A percentile compares a stretch with the other conserved stretches of the same genome.
These are phyloP conservation scores for Manis crassicaudata DNA, from an alignment of 2,797 vertebrate genomes.

Conservation along the genomic window DNA sequence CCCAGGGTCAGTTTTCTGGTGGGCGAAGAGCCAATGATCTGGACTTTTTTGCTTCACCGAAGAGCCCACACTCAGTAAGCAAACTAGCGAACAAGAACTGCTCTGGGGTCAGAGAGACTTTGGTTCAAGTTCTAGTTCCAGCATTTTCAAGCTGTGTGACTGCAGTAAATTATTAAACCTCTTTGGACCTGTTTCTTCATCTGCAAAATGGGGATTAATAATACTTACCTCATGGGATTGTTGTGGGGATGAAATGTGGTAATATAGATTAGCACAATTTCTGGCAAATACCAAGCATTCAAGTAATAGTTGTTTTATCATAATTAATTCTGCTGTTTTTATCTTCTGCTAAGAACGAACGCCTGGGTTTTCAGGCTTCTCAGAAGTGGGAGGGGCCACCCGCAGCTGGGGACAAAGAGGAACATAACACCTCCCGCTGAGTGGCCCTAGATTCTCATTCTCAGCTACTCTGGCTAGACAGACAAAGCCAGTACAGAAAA, in stretches of 20 bases:
- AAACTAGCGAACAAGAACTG: neutral
- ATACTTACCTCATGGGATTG: slow-evolving; percentile 2
- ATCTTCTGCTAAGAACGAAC: slow-evolving; percentile 35
- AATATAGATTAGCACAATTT: slow-evolving; percentile 2
- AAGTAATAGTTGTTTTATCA: slow-evolving; percentile 1
- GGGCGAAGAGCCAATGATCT: neutral
- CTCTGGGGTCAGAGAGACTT: neutral
- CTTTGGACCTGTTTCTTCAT: slow-evolving; percentile 4
- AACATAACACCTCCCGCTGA: neutral
- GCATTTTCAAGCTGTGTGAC: neutral
- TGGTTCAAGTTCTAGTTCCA: neutral
- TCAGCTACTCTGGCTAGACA: neutral
- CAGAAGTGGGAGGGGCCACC: neutral
- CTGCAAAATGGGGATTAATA: slow-evolving; percentile 12
- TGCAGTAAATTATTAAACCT: neutral
- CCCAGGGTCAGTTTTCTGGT: neutral
- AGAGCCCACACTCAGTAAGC: neutral
- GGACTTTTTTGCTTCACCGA: neutral
- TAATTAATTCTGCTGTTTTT: neutral
- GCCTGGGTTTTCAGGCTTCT: slow-evolving; percentile 1
- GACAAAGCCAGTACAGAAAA: slow-evolving; percentile 40
- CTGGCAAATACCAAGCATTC: slow-evolving; percentile 12
- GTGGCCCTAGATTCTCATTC: neutral
- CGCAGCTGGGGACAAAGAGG: neutral
- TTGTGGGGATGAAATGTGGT: neutral